Evolutionary conservation across 64 coral and sea anemone species (phyloP), one percentile per base, ranked within the genome.

Genomic region (Pachyseris speciosa): DNA sequence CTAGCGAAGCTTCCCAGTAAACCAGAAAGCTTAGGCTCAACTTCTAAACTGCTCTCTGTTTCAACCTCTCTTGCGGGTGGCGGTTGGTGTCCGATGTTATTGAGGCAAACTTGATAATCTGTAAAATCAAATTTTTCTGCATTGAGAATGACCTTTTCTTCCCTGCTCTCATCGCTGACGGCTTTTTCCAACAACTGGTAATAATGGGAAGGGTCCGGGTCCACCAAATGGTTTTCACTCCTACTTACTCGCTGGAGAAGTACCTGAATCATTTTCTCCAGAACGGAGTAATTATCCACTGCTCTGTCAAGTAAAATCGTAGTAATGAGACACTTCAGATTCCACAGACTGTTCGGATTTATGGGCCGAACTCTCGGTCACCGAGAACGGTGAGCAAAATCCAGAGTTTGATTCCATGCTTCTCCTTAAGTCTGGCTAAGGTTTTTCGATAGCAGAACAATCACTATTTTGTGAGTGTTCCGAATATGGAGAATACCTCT

Each of bases 1-100:
- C 67, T 53, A 29, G 64, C 61, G 74, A 92, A 92, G n/a, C 11
- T 49, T 63, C 57, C 24, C 37, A 38, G 36, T 26, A 92, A 28
- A 38, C 64, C 67, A 64, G 10, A n/a, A 2, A 92, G 55, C 30
- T 74, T 74, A 39, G 53, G 22, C 16, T 81, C 53, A 25, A 81
- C 52, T 9, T 37, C 16, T 2, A 37, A 1, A 36, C 0, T 12
- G 15, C 11, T 20, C 24, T 27, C 77, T 33, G 8, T 11, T 3
- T 61, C 33, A 20, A n/a, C 24, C 36, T 40, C 34, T 38, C 39
- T 4, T 12, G 7, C 9, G 13, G 22, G n/a, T n/a, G n/a, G n/a
- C n/a, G n/a, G 20, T 2, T 32, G 10, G 7, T 26, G 2, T 26
- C 22, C 29, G 36, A 81, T 37, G n/a, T 61, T 61, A n/a, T 81